phyloP scores from a whole-genome alignment of 2,113 vertebrate species.

The Chelonoidis abingdonii region DNA sequence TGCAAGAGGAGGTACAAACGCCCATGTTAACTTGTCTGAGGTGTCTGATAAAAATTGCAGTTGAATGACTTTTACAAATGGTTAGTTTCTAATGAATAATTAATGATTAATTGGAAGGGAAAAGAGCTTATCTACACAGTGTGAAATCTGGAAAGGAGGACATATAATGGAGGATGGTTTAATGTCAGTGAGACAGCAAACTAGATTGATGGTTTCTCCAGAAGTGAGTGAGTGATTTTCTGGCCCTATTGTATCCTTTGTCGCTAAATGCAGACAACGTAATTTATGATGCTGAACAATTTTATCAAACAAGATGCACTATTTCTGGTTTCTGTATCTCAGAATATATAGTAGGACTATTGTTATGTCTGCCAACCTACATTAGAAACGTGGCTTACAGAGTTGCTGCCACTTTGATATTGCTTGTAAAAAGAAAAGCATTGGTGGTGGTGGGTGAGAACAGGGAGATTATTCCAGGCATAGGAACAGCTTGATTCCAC shows the following conservation, averaged over 20 bases:
- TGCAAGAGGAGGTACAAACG: not conserved
- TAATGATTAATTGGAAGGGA: conserved; percentile 1
- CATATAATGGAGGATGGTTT: conserved; percentile 21
- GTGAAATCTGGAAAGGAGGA: conserved; percentile 4
- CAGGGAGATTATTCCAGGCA: not conserved
- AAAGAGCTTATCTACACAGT: not conserved
- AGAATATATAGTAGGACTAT: not conserved
- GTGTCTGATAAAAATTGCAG: not conserved
- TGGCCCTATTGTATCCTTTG: not conserved
- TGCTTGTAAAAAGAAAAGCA: not conserved
- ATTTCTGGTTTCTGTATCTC: not conserved
- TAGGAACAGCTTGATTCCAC: rapidly evolving
- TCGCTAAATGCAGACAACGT: conserved; percentile 6
- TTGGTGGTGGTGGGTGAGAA: not conserved
- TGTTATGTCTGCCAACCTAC: not conserved
- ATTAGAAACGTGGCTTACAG: not conserved
- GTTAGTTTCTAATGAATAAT: conserved; percentile 39
- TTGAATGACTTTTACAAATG: conserved; percentile 24
- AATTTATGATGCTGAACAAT: conserved; percentile 6
- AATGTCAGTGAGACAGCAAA: conserved; percentile 49
- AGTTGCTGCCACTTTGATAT: not conserved
- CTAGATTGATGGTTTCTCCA: conserved; percentile 20
- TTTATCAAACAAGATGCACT: not conserved
- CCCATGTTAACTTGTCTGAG: not conserved
- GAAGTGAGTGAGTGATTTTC: conserved; percentile 31